These are phyloP conservation scores for Lepidotrigona ventralis DNA, from an alignment of 1,140 invertebrate genomes.

Conservation along the genomic window DNA sequence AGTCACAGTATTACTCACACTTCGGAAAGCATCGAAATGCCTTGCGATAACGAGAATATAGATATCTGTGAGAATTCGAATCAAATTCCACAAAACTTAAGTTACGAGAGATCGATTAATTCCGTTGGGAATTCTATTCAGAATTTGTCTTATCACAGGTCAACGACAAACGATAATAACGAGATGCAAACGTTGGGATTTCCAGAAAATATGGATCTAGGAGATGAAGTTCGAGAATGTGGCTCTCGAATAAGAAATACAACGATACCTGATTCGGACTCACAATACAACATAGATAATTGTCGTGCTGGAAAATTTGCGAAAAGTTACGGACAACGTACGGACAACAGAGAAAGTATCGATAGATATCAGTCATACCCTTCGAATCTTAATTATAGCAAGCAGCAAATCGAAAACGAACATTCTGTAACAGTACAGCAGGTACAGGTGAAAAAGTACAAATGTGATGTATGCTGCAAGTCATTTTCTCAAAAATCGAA, in stretches of 20 bases:
- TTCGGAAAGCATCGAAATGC: constrained; percentile 68
- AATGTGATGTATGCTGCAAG: constrained; percentile 77
- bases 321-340: constrained; percentile 27
- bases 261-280: constrained; percentile 35
- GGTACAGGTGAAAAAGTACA: constrained; percentile 62
- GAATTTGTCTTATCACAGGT: constrained; percentile 66
- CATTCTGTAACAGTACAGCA: constrained; percentile 4
- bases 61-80: constrained; percentile 72
- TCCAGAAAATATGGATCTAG: constrained; percentile 58
- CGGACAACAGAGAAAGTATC: constrained; percentile 28
- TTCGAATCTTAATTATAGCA: constrained; percentile 44
- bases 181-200: constrained; percentile 63
- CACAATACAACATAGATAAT: constrained; percentile 17
- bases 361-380: constrained; percentile 42
- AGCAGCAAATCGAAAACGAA: constrained; percentile 12
- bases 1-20: constrained; percentile 72
- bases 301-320: constrained; percentile 40
- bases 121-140: constrained; percentile 65
- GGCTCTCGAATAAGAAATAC: constrained; percentile 41
- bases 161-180: constrained; percentile 47
- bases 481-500: constrained; percentile 77
- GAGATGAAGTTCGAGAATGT: constrained; percentile 38
- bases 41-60: constrained; percentile 71
- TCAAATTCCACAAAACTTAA: constrained; percentile 62
- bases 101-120: constrained; percentile 60